Conservation (phyloP, 2,888 invertebrate genomes). For the Morinoia aosen region DNA sequence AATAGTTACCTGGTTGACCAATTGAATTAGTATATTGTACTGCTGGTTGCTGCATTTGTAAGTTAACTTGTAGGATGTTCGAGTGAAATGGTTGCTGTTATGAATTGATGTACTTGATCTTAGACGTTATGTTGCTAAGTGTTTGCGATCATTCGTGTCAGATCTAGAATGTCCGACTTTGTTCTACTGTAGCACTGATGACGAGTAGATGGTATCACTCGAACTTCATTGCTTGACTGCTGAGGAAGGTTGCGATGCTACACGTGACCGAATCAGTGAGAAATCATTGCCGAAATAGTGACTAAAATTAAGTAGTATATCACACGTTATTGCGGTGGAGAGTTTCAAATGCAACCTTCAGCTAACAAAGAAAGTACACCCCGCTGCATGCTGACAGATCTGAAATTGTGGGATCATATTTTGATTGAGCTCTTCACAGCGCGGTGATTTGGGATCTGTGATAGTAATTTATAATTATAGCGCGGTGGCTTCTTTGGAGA, state of each 20-base stretch:
- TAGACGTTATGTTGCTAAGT: conserved; percentile 17
- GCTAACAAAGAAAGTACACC: not conserved
- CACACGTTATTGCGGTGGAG: not conserved
- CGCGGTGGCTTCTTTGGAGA: too few relatives aligned
- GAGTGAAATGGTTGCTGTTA: not conserved
- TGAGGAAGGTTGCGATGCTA: not conserved
- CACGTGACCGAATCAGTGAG: not conserved
- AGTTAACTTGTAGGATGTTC: not conserved
- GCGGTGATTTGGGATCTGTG: too few relatives aligned
- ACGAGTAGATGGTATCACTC: not conserved
- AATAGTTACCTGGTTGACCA: not conserved
- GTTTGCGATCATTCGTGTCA: not conserved
- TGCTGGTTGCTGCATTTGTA: not conserved
- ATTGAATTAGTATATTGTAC: not conserved
- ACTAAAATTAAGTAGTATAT: not conserved
- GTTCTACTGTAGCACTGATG: not conserved
- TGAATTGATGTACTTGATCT: not conserved
- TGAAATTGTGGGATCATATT: not conserved
- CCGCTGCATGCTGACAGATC: not conserved
- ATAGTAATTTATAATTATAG: too few relatives aligned
- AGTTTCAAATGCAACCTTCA: not conserved
- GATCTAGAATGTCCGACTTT: not conserved
- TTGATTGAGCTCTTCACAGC: too few relatives aligned
- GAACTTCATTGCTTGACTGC: not conserved
- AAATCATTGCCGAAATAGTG: not conserved